Evolutionary conservation across 1,140 invertebrate species (phyloP).

Genomic region (Drosophila elegans): DNA sequence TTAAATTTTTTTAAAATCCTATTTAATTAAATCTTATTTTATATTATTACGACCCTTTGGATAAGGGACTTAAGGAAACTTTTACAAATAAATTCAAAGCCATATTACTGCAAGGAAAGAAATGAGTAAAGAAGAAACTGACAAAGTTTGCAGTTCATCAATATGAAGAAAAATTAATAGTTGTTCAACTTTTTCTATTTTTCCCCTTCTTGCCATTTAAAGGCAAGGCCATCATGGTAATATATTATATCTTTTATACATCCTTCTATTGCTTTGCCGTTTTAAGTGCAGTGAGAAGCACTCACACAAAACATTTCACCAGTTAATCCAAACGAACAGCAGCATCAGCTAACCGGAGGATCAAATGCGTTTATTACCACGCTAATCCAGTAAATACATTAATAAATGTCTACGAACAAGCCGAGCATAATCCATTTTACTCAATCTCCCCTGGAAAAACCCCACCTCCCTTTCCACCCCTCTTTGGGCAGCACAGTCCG

Average conservation of each 20-base stretch:
- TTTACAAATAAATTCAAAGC: background rate
- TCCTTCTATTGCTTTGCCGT: background rate
- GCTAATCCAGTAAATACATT: slow-evolving; percentile 76
- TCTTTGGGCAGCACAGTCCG: slow-evolving; percentile 27
- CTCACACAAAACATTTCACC: slow-evolving; percentile 32
- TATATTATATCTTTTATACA: slow-evolving; percentile 3
- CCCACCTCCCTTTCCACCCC: background rate
- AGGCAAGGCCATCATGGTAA: slow-evolving; percentile 12
- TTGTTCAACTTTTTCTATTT: background rate
- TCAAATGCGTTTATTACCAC: slow-evolving; percentile 70
- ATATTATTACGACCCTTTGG: background rate
- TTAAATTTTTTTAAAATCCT: too few relatives aligned
- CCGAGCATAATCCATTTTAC: slow-evolving; percentile 73
- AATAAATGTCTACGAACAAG: slow-evolving; percentile 72
- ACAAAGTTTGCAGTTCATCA: slow-evolving; percentile 11
- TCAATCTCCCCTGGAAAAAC: slow-evolving; percentile 23
- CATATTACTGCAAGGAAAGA: background rate
- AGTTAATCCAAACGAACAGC: slow-evolving; percentile 46
- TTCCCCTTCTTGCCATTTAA: background rate
- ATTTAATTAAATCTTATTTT: too few relatives aligned
- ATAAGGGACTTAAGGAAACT: background rate
- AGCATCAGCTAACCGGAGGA: slow-evolving; percentile 16
- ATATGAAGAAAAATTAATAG: slow-evolving; percentile 20
- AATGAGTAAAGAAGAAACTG: background rate
- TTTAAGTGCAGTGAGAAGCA: slow-evolving; percentile 10